These are phyloP conservation scores for Xanthia icteritia DNA, from an alignment of 2,888 invertebrate species.

Conservation along the genomic window DNA sequence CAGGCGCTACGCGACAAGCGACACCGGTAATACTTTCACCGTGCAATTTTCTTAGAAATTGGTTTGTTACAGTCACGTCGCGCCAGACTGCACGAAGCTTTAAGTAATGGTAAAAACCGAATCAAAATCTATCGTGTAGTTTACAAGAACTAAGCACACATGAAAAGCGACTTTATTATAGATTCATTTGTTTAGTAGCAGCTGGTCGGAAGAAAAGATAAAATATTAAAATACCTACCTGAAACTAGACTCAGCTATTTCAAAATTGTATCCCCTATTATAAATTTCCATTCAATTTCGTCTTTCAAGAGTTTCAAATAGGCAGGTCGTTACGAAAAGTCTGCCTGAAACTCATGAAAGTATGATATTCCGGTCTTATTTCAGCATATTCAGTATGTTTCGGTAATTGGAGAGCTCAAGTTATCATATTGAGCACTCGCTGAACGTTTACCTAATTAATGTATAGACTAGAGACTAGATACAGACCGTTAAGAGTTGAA, in stretches of 20 bases:
- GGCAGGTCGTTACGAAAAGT: not conserved
- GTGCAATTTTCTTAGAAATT: too few relatives aligned
- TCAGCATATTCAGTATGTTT: slow-evolving; percentile 5
- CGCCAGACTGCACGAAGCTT: too few relatives aligned
- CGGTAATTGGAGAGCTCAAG: slow-evolving; percentile 2
- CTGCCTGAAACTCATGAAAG: not conserved
- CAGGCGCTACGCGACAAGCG: too few relatives aligned
- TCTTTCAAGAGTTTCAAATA: not conserved
- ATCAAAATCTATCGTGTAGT: not conserved
- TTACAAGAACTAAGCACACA: not conserved
- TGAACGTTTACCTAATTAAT: not conserved
- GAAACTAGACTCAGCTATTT: not conserved
- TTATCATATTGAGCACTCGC: not conserved
- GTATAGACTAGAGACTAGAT: not conserved
- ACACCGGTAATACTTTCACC: too few relatives aligned
- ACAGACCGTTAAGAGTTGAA: not conserved
- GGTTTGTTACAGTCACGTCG: too few relatives aligned
- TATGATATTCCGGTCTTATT: slow-evolving; percentile 1
- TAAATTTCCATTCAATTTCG: not conserved
- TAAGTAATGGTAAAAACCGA: not conserved
- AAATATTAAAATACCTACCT: not conserved
- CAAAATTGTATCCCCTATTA: not conserved
- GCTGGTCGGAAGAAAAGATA: not conserved
- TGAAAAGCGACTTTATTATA: not conserved
- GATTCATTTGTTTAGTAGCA: not conserved